Conservation (phyloP, 1,140 invertebrate genomes). For the Drosophila nigromelanica region DNA sequence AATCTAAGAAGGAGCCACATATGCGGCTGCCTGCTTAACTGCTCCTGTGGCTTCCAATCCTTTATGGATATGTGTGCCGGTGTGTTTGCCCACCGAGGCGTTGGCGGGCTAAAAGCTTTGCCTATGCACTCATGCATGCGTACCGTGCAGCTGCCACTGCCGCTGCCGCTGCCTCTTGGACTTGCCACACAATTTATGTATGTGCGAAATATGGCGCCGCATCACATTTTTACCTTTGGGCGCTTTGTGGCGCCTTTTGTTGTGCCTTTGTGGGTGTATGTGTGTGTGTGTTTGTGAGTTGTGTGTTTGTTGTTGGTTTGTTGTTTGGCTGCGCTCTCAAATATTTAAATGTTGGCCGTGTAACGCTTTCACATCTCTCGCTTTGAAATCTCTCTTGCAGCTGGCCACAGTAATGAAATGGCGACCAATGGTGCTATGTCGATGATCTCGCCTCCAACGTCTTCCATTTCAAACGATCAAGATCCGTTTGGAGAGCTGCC, state of each 20-base stretch:
- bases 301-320: conserved; percentile 5
- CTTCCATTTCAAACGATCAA: conserved; percentile 84
- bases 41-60: conserved; percentile 42
- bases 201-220: conserved; percentile 77
- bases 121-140: conserved; percentile 78
- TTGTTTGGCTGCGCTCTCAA: background rate
- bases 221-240: conserved; percentile 53
- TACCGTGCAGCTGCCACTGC: conserved; percentile 55
- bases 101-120: conserved; percentile 70
- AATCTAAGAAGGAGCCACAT: conserved; percentile 40
- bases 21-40: conserved; percentile 39
- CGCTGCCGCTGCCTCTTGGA: conserved; percentile 26
- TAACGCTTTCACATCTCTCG: conserved; percentile 14
- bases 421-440: conserved; percentile 83
- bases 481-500: conserved; percentile 84
- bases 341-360: conserved; percentile 30
- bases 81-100: conserved; percentile 36
- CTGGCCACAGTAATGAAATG: conserved; percentile 84
- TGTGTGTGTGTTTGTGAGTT: background rate
- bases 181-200: conserved; percentile 76
- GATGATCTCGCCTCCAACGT: conserved; percentile 84
- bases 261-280: conserved; percentile 8
- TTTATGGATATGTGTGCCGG: conserved; percentile 23
- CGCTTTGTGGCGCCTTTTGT: conserved; percentile 30
- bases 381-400: conserved; percentile 48